Conservation (phyloP, 2,797 vertebrate species). For the Neostethus bicornis region DNA sequence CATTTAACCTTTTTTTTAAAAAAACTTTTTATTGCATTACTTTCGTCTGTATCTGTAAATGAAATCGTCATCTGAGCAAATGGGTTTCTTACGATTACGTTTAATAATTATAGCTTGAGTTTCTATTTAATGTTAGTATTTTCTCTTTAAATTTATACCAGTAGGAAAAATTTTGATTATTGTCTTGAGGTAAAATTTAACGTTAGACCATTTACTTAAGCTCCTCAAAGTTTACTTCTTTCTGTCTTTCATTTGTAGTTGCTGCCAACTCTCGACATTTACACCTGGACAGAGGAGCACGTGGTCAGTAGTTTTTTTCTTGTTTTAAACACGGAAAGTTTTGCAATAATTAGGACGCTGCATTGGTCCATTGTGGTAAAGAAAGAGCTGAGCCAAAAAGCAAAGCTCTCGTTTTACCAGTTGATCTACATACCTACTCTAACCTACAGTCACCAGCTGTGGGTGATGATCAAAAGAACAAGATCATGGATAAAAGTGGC, state of each 20-base stretch:
- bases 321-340: no score
- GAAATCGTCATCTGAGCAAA: conserved; percentile 78
- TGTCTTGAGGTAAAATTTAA: conserved; percentile 56
- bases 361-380: no score
- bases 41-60: conserved; percentile 74
- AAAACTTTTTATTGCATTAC: conserved; percentile 69
- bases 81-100: conserved; percentile 73
- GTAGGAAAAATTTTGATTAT: conserved; percentile 52
- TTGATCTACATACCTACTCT: no score
- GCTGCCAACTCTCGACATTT: conserved; percentile 94
- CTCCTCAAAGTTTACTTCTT: conserved; percentile 11
- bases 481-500: no score
- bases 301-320: conserved; percentile 85
- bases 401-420: no score
- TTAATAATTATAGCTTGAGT: conserved; percentile 70
- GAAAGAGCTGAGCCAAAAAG: no score
- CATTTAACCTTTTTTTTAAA: conserved; percentile 73
- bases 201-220: conserved; percentile 57
- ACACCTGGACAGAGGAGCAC: conserved; percentile 94
- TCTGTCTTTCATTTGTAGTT: conserved; percentile 81
- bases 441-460: no score
- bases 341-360: no score
- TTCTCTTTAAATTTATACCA: conserved; percentile 57
- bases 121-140: conserved; percentile 63
- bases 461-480: no score